Evolutionary conservation across 2,797 vertebrate genomes (phyloP).

Genomic region (Melanogrammus aeglefinus): DNA sequence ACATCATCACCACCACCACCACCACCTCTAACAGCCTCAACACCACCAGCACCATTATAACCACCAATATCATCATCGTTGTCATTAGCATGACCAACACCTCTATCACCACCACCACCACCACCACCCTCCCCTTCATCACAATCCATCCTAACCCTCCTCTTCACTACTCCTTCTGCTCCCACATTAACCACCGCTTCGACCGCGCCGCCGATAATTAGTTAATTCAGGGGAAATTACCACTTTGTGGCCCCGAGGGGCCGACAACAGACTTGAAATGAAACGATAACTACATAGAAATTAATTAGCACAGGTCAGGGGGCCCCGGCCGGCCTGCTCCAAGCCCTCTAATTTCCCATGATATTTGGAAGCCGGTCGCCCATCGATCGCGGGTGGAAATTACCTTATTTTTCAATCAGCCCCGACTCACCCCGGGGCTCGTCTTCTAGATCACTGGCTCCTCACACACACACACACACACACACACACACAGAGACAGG

Average conservation of each 20-base stretch:
- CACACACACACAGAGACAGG: background rate
- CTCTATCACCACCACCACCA: background rate
- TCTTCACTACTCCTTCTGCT: constrained; percentile 22
- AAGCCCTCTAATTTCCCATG: constrained; percentile 99
- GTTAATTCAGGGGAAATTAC: constrained; percentile 86
- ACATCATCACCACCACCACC: background rate
- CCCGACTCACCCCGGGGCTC: constrained; percentile 85
- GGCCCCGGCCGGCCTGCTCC: constrained; percentile 65
- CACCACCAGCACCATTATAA: background rate
- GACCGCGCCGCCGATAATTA: constrained; percentile 83
- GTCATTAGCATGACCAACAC: background rate
- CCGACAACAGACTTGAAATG: constrained; percentile 65
- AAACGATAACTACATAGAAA: constrained; percentile 82
- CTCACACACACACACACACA: constrained; percentile 17
- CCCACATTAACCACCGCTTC: constrained; percentile 85
- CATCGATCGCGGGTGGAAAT: constrained; percentile 98
- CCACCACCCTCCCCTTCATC: no score
- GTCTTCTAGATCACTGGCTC: constrained; percentile 19
- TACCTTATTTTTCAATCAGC: constrained; percentile 99
- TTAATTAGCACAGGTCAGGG: constrained; percentile 95
- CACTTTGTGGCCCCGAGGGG: constrained; percentile 55
- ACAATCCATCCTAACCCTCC: constrained; percentile 20
- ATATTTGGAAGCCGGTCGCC: constrained; percentile 96
- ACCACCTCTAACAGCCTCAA: background rate
- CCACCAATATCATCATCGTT: background rate